Conservation (phyloP, 2,113 vertebrate genomes). For the Microtus pennsylvanicus region DNA sequence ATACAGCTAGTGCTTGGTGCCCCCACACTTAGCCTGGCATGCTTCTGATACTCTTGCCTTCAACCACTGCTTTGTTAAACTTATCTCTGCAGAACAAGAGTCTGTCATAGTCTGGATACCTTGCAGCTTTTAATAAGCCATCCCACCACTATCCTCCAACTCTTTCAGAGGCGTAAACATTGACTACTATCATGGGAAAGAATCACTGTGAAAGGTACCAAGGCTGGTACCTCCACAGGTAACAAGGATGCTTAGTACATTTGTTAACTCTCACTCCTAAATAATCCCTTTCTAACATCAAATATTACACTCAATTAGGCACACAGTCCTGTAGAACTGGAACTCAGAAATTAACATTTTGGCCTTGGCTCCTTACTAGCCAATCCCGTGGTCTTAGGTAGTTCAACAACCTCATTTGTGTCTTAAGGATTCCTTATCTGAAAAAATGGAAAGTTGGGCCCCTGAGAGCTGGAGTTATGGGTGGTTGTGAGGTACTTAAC, state of each 20-base stretch:
- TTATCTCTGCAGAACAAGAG: neutral
- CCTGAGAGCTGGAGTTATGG: neutral
- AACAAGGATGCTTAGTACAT: neutral
- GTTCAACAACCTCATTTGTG: neutral
- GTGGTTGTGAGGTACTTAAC: neutral
- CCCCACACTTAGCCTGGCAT: neutral
- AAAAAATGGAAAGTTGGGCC: neutral
- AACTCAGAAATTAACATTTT: neutral
- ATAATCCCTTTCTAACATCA: neutral
- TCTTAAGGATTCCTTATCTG: neutral
- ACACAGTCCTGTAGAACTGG: neutral
- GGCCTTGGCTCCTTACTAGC: neutral
- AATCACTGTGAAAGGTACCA: neutral
- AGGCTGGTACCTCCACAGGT: neutral
- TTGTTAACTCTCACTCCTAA: neutral
- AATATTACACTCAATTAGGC: neutral
- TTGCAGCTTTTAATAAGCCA: neutral
- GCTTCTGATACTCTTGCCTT: neutral
- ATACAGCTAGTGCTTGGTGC: neutral
- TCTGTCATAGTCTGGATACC: neutral
- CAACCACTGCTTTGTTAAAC: neutral
- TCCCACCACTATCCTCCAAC: too few relatives aligned
- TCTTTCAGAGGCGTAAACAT: neutral
- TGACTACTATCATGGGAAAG: neutral
- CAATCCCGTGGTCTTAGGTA: neutral